Evolutionary conservation across 2,888 invertebrate genomes (phyloP), one percentile per base, ranked within the genome.

Genomic region (Trypoxylon attenuatum): DNA sequence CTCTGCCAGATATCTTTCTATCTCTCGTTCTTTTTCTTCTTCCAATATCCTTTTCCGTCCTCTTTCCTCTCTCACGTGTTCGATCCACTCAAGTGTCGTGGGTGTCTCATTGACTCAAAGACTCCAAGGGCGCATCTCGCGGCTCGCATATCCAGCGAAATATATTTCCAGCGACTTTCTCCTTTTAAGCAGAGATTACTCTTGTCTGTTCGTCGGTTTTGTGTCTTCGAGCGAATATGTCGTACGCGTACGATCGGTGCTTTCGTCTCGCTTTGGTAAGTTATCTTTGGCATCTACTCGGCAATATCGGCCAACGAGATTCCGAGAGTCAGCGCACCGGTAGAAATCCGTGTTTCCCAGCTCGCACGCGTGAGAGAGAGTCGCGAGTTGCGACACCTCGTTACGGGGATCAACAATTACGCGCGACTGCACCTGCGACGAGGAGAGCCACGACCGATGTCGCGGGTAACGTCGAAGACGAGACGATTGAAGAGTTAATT

Each of bases 401-500:
- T 19, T 27, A 29, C 29, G 27, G 1, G 15, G 33, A 47, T 42
- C 27, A 42, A 53, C 58, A 53, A 63, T 63, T 62, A 49, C 63
- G 13, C 43, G 38, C 21, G 5, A 13, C 51, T 6, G 57, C 16
- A n/a, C n/a, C n/a, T n/a, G n/a, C n/a, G n/a, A n/a, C n/a, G n/a
- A n/a, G n/a, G n/a, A n/a, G n/a, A n/a, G n/a, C n/a, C n/a, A n/a
- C n/a, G n/a, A n/a, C n/a, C n/a, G n/a, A n/a, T n/a, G n/a, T n/a
- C n/a, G n/a, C n/a, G n/a, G n/a, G n/a, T n/a, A n/a, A n/a, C n/a
- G n/a, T n/a, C n/a, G n/a, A n/a, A n/a, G n/a, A n/a, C n/a, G n/a
- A n/a, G n/a, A n/a, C 43, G 43, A 43, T 41, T 45, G 60, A 50
- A 25, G 50, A 54, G 60, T 46, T 60, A 38, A 46, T 60, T 60